These are phyloP conservation scores for Cyprinodon brontotheroides DNA, from an alignment of 2,113 vertebrate species.

Conservation along the genomic window DNA sequence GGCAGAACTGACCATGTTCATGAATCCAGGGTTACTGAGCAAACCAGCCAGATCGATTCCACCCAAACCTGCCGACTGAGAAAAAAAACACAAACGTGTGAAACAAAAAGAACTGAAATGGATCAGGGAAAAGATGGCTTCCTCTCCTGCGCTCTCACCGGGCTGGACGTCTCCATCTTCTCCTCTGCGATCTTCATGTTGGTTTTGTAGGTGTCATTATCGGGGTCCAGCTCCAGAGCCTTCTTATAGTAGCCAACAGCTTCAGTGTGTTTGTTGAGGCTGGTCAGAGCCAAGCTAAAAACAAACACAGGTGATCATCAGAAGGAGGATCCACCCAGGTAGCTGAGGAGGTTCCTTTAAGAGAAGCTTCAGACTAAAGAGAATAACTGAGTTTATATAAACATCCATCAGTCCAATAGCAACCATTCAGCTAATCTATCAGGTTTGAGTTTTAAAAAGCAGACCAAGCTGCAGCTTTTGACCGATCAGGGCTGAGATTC, in stretches of 20 bases:
- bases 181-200: constrained; percentile 95
- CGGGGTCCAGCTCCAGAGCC: constrained; percentile 94
- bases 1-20: constrained; percentile 88
- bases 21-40: constrained; percentile 93
- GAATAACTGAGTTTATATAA: no score
- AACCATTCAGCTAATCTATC: no score
- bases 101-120: neutral
- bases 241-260: constrained; percentile 91
- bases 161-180: constrained; percentile 91
- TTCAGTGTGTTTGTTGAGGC: constrained; percentile 92
- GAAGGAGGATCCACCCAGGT: neutral
- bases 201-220: constrained; percentile 93
- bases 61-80: constrained; percentile 86
- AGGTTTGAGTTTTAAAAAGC: no score
- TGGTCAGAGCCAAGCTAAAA: constrained; percentile 89
- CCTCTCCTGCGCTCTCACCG: constrained; percentile 75
- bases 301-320: neutral
- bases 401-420: no score
- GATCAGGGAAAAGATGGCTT: neutral
- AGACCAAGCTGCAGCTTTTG: no score
- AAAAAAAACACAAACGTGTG: neutral
- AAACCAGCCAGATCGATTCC: constrained; percentile 91
- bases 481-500: no score
- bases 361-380: no score
- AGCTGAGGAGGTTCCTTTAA: no score